These are phyloP conservation scores for Rotaria socialis DNA, from an alignment of 2,888 invertebrate species.

Conservation along the genomic window DNA sequence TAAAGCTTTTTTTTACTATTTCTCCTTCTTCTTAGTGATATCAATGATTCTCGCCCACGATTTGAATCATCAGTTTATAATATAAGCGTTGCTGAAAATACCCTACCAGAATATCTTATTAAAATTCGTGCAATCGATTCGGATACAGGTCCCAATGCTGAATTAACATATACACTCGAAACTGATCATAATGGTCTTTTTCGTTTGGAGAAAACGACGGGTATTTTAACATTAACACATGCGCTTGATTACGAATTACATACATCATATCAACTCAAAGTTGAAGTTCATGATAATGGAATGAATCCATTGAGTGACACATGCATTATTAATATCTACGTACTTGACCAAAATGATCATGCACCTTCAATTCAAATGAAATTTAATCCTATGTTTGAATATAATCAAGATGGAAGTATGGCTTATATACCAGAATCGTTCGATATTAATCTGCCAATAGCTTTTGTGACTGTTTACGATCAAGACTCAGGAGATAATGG, in stretches of 20 bases:
- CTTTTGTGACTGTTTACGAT: constrained; percentile 9
- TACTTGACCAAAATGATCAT: constrained; percentile 30
- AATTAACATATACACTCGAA: neutral
- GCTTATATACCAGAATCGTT: constrained; percentile 22
- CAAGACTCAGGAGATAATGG: constrained; percentile 30
- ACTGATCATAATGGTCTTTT: constrained; percentile 30
- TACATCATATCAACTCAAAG: constrained; percentile 12
- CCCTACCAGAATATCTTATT: neutral
- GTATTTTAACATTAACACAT: constrained; percentile 21
- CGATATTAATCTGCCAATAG: neutral
- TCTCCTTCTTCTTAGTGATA: constrained; percentile 36
- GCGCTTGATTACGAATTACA: constrained; percentile 5
- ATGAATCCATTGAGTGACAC: neutral
- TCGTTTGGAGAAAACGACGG: neutral
- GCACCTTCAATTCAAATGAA: constrained; percentile 20
- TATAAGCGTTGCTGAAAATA: constrained; percentile 18
- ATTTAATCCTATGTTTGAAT: neutral
- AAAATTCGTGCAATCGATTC: neutral
- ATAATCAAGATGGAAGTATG: constrained; percentile 12
- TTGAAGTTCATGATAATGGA: neutral
- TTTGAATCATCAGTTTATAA: constrained; percentile 33
- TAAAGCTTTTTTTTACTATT: neutral
- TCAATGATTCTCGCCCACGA: constrained; percentile 13
- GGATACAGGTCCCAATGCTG: neutral
- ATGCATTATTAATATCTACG: constrained; percentile 31